Base-by-base conservation (phyloP, 2,113 vertebrate species). In the Sarotherodon lohbergeri region DNA sequence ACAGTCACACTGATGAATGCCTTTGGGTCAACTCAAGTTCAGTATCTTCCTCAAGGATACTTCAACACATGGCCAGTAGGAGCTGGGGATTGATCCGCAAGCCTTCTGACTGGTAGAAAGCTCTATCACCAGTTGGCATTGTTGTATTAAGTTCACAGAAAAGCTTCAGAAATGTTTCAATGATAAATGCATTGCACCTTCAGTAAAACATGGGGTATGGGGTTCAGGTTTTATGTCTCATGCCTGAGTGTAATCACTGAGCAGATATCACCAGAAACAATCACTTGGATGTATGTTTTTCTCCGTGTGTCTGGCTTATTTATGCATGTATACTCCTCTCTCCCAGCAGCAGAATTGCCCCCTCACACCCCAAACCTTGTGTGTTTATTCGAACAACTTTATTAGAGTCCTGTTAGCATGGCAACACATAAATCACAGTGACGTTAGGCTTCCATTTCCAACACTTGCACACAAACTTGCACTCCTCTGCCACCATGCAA, bases 391-490 rank as follows among this genome's bases (percentile, higher is more conserved):
- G 84, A 94, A 90, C 90, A 93, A 92, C 94, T 91, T 93, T 89
- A 94, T 95, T 95, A 95, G 52, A 63, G 90, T 91, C 80, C 66
- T 91, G 93, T 94, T 94, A 89, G 48, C 54, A 80, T 84, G 88
- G 90, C 95, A 96, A 89, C 93, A 95, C 93, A 96, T 97, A 95
- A 94, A 96, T 96, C 95, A 95, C 73, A 24, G 19, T 66, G 82
- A 87, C 39, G 76, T 89, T 56, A 34, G 34, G 63, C 50, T 61
- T 80, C 55, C 34, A 27, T 88, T 50, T 43, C 22, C 14, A 46
- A 82, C 63, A 73, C 80, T 80, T 82, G 73, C 88, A 87, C 87
- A 85, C 55, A 80, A 56, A 79, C 61, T 80, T 50, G 84, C 48
- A 81, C 46, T 9, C 19, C 19, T 14, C 19, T 17, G 12, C 66